Conservation (phyloP, 1,140 invertebrate species). For the Nixonia krombeini region DNA sequence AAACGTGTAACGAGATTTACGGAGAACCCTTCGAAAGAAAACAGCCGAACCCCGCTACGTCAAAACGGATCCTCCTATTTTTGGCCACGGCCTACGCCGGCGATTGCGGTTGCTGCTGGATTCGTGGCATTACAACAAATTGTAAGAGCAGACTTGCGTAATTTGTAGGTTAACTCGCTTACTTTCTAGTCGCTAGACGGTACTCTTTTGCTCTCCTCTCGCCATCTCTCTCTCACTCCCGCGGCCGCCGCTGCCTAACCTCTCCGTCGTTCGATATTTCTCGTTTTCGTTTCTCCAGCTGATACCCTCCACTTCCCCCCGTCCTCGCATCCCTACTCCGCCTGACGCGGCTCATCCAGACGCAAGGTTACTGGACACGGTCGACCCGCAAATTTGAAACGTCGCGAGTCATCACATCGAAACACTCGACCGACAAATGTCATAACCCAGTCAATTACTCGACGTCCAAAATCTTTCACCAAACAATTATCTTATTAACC, state of each 20-base stretch:
- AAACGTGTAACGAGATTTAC: too few relatives aligned
- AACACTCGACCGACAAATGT: slow-evolving; percentile 16
- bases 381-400: too few relatives aligned
- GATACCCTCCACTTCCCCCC: slow-evolving; percentile 10
- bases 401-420: not conserved
- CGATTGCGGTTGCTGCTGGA: too few relatives aligned
- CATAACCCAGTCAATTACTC: slow-evolving; percentile 24
- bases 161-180: slow-evolving; percentile 44
- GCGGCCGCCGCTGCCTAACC: too few relatives aligned
- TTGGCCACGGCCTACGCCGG: too few relatives aligned
- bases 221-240: not conserved
- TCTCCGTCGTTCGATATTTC: slow-evolving; percentile 28
- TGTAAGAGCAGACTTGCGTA: slow-evolving; percentile 23
- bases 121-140: slow-evolving; percentile 2
- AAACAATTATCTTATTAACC: too few relatives aligned
- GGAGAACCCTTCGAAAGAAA: too few relatives aligned
- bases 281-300: slow-evolving; percentile 34
- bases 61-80: too few relatives aligned
- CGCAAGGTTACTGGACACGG: slow-evolving; percentile 23
- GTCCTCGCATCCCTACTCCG: not conserved
- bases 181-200: slow-evolving; percentile 39
- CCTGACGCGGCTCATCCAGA: not conserved
- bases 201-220: not conserved
- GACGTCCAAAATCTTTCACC: too few relatives aligned
- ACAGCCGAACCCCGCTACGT: too few relatives aligned